Evolutionary conservation across 1,140 invertebrate genomes (phyloP), one percentile per base, ranked within the genome.

Genomic region (Scaptomyza hsui): DNA sequence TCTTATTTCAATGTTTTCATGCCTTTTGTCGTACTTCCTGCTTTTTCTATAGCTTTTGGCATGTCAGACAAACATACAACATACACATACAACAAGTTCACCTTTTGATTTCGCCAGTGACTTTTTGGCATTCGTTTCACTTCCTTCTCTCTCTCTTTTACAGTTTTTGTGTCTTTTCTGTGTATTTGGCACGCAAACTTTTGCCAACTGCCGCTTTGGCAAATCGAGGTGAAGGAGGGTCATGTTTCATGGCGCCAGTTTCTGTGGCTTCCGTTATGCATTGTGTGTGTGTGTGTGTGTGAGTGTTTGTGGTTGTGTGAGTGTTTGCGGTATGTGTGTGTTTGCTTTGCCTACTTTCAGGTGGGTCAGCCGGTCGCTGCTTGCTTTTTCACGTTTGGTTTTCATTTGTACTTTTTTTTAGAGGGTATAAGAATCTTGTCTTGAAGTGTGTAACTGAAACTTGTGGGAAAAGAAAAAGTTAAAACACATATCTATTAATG

Each of bases 181-280:
- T 52, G 73, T 69, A 55, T 74, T 82, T 82, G 78, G 78, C 78
- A 82, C 78, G 78, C 78, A 82, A 82, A 82, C 64, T 82, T 82
- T 70, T 82, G 56, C 73, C 65, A 70, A 49, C 49, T 51, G 60
- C 53, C 53, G 41, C 59, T 60, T 76, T n/a, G n/a, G 61, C 67
- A 76, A 29, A 60, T 44, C 39, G 41, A 41, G 41, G 61, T 37
- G 53, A 59, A 37, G 62, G 57, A 63, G 72, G 78, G 69, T 82
- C 78, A 72, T 77, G 78, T 82, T 81, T 73, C 78, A 73, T 74
- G 53, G 64, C 55, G 55, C 55, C 53, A 68, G 55, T 68, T 60
- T 59, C 56, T 68, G 78, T 59, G 78, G 78, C 78, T 81, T 81
- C 69, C 78, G 68, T 44, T 63, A 21, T 55, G 18, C 42, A 13